phyloP scores from a whole-genome alignment of 2,888 invertebrate species.

The Copidosoma aretas region DNA sequence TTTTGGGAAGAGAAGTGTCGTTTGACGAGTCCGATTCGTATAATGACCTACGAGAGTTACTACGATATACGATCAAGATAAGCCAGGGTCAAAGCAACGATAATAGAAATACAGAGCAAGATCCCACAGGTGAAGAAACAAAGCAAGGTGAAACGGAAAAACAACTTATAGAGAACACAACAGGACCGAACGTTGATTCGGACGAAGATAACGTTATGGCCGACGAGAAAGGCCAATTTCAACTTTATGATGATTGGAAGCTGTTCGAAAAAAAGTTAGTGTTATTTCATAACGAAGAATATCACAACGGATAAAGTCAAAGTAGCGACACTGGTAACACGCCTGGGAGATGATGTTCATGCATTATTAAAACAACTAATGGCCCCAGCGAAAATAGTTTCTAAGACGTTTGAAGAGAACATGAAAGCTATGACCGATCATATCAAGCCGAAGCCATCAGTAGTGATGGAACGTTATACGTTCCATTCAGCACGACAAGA shows the following conservation, averaged over 20 bases:
- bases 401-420: not conserved
- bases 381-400: not conserved
- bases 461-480: not conserved
- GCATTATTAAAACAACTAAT: constrained; percentile 27
- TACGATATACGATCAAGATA: constrained; percentile 11
- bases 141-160: not conserved
- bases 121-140: not conserved
- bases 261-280: constrained; percentile 35
- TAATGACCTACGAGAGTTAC: constrained; percentile 14
- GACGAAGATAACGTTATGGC: not conserved
- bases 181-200: not conserved
- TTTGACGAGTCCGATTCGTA: constrained; percentile 11
- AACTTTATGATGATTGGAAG: constrained; percentile 37
- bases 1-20: constrained; percentile 4
- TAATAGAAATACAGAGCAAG: not conserved
- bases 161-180: not conserved
- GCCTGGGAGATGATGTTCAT: constrained; percentile 28
- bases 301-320: constrained; percentile 14
- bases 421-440: not conserved
- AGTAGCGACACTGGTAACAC: constrained; percentile 23
- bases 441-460: not conserved
- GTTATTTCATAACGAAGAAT: constrained; percentile 40
- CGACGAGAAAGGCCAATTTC: not conserved
- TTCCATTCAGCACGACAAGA: not conserved
- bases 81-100: not conserved